Evolutionary conservation across 2,797 vertebrate species (phyloP), one percentile per base, ranked within the genome.

Genomic region (Notolabrus celidotus): DNA sequence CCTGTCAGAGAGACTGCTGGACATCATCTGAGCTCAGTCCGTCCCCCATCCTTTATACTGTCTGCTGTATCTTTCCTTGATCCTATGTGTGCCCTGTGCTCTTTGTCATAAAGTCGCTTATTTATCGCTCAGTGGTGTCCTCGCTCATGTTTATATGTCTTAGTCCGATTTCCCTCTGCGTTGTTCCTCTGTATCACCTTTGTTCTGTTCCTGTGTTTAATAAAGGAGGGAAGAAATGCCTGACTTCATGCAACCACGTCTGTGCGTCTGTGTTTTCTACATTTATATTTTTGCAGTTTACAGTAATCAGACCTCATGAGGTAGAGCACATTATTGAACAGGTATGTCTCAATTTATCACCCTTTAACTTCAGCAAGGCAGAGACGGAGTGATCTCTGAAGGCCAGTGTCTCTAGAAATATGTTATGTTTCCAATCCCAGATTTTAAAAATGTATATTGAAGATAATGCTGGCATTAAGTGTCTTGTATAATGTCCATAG

Each of bases 131-230:
- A 11, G 7, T 12, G 1, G 31, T 45, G 31, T 61, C 74, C 46
- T 19, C 12, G 5, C 14, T 42, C 7, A 10, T 19, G 27, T 19
- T 17, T 7, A n/a, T 17, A 3, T 52, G 33, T 51, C 55, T 62
- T 45, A 7, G 41, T 67, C 29, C 50, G 16, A 12, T 25, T 52
- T 73, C 33, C 0, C 15, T 68, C 42, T 3, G 27, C 27, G 6
- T 27, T 27, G 33, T 20, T 66, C 34, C 67, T 61, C 59, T 68
- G 51, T 60, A 25, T 67, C 23, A 42, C 0, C 19, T 57, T 36
- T 61, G 27, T 42, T 57, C 36, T 61, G 27, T 42, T 60, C 22
- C 57, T 39, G 8, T 62, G 22, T 69, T 55, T 51, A 78, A 78
- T n/a, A 15, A 66, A 33, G 22, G 55, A 66, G 22, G 19, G 55